A percentile compares a stretch with the other conserved stretches of the same genome.
phyloP scores from a whole-genome alignment of 2,797 vertebrate species.

The Ammospiza maritima region DNA sequence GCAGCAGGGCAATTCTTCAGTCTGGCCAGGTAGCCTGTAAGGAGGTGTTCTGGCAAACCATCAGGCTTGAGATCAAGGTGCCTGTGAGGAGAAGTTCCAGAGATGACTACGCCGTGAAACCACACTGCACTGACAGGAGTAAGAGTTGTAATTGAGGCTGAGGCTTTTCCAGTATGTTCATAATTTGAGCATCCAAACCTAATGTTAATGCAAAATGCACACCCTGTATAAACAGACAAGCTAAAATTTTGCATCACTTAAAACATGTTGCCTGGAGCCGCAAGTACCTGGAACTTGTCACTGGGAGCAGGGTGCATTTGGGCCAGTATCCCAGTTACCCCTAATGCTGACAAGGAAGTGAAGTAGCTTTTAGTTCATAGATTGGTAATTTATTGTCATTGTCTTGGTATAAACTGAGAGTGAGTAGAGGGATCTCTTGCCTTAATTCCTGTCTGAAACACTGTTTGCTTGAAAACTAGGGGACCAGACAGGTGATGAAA shows the following conservation, averaged over 20 bases:
- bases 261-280: neutral
- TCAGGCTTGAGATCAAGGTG: neutral
- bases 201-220: neutral
- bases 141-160: neutral
- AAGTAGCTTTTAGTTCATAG: neutral
- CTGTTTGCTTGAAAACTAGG: constrained; percentile 74
- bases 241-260: neutral
- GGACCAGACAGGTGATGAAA: constrained; percentile 84
- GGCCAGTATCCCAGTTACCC: neutral
- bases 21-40: neutral
- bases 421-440: neutral
- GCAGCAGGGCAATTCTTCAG: neutral
- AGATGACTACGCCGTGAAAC: neutral
- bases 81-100: neutral
- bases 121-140: neutral
- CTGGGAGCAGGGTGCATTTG: neutral
- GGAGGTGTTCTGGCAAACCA: neutral
- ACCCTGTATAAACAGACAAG: neutral
- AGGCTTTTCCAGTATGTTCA: neutral
- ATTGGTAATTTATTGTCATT: neutral
- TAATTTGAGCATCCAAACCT: neutral
- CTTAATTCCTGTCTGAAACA: constrained; percentile 6
- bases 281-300: neutral
- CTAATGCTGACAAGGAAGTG: neutral
- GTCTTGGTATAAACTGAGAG: neutral